Conservation (phyloP, 2,797 vertebrate genomes). For the Sebastes hopkinsi region DNA sequence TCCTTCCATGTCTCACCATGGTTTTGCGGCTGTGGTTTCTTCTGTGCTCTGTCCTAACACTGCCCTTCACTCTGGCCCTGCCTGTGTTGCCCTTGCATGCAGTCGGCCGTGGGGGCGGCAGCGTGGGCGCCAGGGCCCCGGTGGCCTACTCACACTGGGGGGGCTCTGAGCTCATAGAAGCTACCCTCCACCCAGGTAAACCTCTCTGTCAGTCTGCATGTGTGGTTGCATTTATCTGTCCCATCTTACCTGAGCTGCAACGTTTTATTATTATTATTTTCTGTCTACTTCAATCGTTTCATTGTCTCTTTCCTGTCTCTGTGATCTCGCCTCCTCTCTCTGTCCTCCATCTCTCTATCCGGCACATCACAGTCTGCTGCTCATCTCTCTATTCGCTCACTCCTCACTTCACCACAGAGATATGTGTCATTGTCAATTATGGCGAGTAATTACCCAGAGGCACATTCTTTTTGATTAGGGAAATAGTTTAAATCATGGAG, state of each 20-base stretch:
- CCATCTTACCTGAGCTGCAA: slow-evolving; percentile 5
- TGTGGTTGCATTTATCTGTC: slow-evolving; percentile 16
- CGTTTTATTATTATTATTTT: background rate
- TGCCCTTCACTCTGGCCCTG: slow-evolving; percentile 69
- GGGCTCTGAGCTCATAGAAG: slow-evolving; percentile 74
- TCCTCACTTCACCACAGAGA: slow-evolving; percentile 12
- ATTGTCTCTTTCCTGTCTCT: background rate
- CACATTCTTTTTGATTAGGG: slow-evolving; percentile 51
- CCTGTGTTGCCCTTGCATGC: slow-evolving; percentile 77
- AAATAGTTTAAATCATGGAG: slow-evolving; percentile 50
- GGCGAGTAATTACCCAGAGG: slow-evolving; percentile 45
- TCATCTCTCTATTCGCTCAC: slow-evolving; percentile 12
- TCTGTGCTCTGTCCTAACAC: slow-evolving; percentile 71
- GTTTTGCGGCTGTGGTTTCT: slow-evolving; percentile 67
- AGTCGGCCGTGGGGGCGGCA: slow-evolving; percentile 61
- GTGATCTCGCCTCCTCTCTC: slow-evolving; percentile 23
- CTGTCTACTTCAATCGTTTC: slow-evolving; percentile 1
- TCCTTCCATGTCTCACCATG: slow-evolving; percentile 35
- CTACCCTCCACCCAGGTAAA: slow-evolving; percentile 76
- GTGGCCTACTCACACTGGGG: slow-evolving; percentile 57
- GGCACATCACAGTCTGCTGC: slow-evolving; percentile 15
- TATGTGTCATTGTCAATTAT: slow-evolving; percentile 55
- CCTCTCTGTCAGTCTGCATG: slow-evolving; percentile 33
- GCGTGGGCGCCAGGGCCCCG: slow-evolving; percentile 60
- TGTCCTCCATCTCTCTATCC: slow-evolving; percentile 20